phyloP scores from a whole-genome alignment of 1,140 invertebrate genomes.

The Dendrolimus punctatus region DNA sequence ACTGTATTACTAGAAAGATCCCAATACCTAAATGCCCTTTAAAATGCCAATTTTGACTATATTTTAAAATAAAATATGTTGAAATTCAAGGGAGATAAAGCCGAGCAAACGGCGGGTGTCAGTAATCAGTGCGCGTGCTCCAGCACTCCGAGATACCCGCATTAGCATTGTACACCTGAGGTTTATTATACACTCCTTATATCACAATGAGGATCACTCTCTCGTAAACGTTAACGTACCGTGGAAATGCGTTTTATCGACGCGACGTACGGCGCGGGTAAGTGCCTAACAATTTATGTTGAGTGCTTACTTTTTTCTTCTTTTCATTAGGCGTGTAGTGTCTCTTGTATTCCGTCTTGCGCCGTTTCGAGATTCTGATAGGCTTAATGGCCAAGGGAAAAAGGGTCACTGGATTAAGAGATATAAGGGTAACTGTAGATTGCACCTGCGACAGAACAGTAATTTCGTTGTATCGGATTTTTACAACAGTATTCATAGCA shows the following conservation, averaged over 20 bases:
- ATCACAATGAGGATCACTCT: constrained; percentile 18
- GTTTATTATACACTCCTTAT: constrained; percentile 16
- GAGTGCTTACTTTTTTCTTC: constrained; percentile 5
- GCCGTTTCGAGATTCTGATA: no score
- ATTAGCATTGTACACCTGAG: constrained; percentile 23
- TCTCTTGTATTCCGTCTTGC: no score
- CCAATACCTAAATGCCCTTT: no score
- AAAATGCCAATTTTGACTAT: not conserved
- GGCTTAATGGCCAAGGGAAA: no score
- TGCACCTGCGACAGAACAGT: no score
- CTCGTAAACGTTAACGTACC: constrained; percentile 18
- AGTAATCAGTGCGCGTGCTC: constrained; percentile 8
- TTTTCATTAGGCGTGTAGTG: not conserved
- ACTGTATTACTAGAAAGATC: no score
- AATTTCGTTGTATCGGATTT: no score
- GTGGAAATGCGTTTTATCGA: constrained; percentile 12
- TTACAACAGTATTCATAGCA: no score
- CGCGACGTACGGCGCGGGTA: constrained; percentile 4
- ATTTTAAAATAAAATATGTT: not conserved
- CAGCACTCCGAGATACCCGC: constrained; percentile 11
- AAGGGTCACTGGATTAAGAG: no score
- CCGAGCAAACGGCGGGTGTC: constrained; percentile 5
- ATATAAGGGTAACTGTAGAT: no score
- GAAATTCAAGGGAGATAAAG: not conserved
- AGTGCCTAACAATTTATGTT: constrained; percentile 9